Conservation (phyloP, 1,140 invertebrate genomes). For the Doryteuthis pealeii region DNA sequence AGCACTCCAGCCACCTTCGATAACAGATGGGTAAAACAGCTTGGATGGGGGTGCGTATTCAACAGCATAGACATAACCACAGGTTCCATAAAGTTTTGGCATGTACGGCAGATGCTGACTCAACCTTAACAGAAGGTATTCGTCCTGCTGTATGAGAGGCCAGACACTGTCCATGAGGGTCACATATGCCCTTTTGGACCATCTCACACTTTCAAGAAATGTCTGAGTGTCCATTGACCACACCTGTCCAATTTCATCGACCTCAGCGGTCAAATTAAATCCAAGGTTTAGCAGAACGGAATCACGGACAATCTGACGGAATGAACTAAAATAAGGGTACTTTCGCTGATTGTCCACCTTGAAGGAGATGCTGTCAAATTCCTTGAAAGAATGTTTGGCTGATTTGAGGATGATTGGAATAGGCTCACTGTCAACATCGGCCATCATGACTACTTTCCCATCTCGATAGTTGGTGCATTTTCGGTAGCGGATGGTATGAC, state of each 20-base stretch:
- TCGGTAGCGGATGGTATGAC: slow-evolving; percentile 26
- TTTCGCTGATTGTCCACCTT: neutral
- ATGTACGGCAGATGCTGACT: slow-evolving; percentile 67
- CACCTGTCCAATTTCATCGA: slow-evolving; percentile 32
- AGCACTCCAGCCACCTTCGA: slow-evolving; percentile 59
- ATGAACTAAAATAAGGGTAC: slow-evolving; percentile 11
- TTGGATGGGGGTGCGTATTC: slow-evolving; percentile 63
- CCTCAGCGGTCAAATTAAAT: slow-evolving; percentile 17
- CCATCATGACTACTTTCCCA: slow-evolving; percentile 47
- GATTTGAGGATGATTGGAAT: slow-evolving; percentile 15
- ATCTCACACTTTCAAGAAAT: slow-evolving; percentile 23
- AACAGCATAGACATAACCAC: slow-evolving; percentile 68
- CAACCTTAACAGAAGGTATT: slow-evolving; percentile 68
- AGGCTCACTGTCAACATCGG: slow-evolving; percentile 13
- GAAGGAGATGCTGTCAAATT: neutral
- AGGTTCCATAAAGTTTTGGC: slow-evolving; percentile 70
- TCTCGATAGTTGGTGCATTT: slow-evolving; percentile 42
- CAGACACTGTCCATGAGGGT: slow-evolving; percentile 66
- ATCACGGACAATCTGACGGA: neutral
- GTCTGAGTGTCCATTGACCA: slow-evolving; percentile 34
- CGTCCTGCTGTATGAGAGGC: slow-evolving; percentile 68
- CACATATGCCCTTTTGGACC: slow-evolving; percentile 13
- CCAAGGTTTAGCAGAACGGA: slow-evolving; percentile 17
- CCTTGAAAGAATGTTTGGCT: neutral
- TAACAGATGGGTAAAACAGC: slow-evolving; percentile 31